A percentile compares a stretch with the other conserved stretches of the same genome.
phyloP scores from a whole-genome alignment of 1,140 invertebrate species.

The Zaprionus inermis region DNA sequence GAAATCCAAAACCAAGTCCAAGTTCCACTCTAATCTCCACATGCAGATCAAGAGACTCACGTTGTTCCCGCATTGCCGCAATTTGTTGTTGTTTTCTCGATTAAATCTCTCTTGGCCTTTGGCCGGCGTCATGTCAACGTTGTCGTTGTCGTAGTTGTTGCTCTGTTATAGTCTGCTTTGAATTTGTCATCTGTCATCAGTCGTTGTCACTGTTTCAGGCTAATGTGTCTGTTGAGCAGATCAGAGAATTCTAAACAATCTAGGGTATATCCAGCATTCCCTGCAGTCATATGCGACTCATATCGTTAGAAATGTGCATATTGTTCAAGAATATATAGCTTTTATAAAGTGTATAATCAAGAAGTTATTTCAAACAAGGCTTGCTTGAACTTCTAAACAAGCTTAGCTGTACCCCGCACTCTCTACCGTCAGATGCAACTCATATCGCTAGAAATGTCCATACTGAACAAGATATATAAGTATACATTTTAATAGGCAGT shows the following conservation, averaged over 20 bases:
- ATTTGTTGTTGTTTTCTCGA: constrained; percentile 29
- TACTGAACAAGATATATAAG: background rate
- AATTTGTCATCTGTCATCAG: constrained; percentile 44
- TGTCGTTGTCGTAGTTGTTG: constrained; percentile 11
- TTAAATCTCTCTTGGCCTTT: constrained; percentile 55
- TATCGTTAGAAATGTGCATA: background rate
- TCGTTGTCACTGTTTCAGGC: constrained; percentile 35
- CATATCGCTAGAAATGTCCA: background rate
- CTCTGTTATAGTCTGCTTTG: constrained; percentile 23
- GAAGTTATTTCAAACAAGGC: background rate
- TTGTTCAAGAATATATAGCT: background rate
- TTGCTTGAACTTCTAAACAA: background rate
- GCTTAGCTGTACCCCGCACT: background rate
- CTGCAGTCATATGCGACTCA: too few species aligned
- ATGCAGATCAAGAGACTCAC: constrained; percentile 1
- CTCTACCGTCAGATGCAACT: background rate
- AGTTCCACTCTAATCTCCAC: constrained; percentile 2
- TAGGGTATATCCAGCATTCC: too few species aligned
- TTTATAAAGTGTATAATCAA: background rate
- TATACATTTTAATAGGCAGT: background rate
- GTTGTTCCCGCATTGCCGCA: constrained; percentile 10
- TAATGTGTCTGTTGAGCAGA: background rate
- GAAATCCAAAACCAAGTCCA: constrained; percentile 25
- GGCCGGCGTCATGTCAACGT: constrained; percentile 6
- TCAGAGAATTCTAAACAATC: too few species aligned